A percentile compares a stretch with the other conserved stretches of the same genome.
These are phyloP conservation scores for Carollia perspicillata DNA, from an alignment of 2,113 vertebrate genomes.

Conservation along the genomic window DNA sequence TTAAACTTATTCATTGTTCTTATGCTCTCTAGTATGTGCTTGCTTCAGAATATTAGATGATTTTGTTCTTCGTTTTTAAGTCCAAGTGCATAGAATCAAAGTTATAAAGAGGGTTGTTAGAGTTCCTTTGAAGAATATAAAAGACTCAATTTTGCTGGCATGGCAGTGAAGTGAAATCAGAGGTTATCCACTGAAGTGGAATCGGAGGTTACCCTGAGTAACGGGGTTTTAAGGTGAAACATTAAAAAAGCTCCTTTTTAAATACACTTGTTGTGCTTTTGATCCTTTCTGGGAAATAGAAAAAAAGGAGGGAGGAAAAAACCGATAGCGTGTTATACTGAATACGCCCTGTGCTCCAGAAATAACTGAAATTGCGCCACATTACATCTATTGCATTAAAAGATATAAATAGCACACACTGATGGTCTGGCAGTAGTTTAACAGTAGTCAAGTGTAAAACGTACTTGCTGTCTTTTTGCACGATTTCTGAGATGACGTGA, in stretches of 20 bases:
- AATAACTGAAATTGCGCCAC: conserved; percentile 14
- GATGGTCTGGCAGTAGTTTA: background rate
- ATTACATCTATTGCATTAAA: conserved; percentile 29
- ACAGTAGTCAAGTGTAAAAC: conserved; percentile 50
- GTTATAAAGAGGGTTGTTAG: conserved; percentile 34
- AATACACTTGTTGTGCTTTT: conserved; percentile 62
- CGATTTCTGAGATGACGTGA: conserved; percentile 13
- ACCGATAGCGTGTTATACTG: background rate
- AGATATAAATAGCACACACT: conserved; percentile 1
- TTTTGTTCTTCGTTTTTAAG: conserved; percentile 9
- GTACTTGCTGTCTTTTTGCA: background rate
- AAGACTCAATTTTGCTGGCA: conserved; percentile 55
- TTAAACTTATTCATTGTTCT: background rate
- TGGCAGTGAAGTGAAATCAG: conserved; percentile 42
- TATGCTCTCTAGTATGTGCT: background rate
- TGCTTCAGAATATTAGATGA: background rate
- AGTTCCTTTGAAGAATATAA: conserved; percentile 64
- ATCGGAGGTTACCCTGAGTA: conserved; percentile 53
- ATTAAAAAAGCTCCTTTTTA: conserved; percentile 58
- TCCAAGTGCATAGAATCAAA: conserved; percentile 42
- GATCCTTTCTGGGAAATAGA: conserved; percentile 53
- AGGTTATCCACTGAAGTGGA: conserved; percentile 57
- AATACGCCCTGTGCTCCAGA: background rate
- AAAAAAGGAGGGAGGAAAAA: background rate
- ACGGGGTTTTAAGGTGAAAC: conserved; percentile 60